Evolutionary conservation across 2,797 vertebrate genomes (phyloP).

Genomic region (Oryzias sinensis): DNA sequence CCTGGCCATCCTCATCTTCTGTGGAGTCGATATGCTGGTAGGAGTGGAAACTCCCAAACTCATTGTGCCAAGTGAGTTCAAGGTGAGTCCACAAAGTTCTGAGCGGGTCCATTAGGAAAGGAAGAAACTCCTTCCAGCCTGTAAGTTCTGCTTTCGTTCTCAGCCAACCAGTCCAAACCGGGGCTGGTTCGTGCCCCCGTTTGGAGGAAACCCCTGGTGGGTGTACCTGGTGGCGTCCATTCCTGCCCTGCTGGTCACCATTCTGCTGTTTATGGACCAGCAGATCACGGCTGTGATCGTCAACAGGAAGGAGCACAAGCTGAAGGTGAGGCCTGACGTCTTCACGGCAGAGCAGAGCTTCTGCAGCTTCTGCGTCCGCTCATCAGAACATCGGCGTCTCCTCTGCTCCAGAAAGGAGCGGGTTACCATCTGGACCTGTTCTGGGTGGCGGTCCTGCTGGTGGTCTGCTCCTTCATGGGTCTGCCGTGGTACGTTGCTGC

Average conservation of each 20-base stretch:
- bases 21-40: constrained; percentile 89
- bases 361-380: too few species aligned
- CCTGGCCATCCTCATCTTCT: constrained; percentile 94
- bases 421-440: constrained; percentile 96
- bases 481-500: constrained; percentile 97
- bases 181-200: constrained; percentile 92
- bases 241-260: constrained; percentile 94
- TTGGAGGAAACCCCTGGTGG: constrained; percentile 98
- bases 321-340: constrained; percentile 79
- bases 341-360: too few species aligned
- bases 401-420: constrained; percentile 87
- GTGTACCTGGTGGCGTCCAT: constrained; percentile 89
- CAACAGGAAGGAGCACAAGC: constrained; percentile 97
- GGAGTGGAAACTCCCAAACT: constrained; percentile 97
- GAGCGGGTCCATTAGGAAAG: neutral
- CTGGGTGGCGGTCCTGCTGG: constrained; percentile 89
- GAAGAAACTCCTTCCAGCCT: neutral
- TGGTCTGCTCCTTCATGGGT: constrained; percentile 93
- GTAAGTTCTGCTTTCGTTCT: neutral
- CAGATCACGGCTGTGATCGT: constrained; percentile 93
- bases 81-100: constrained; percentile 74
- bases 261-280: constrained; percentile 75
- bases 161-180: constrained; percentile 91
- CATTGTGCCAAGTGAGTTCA: constrained; percentile 96
- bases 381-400: constrained; percentile 15